A percentile compares a stretch with the other conserved stretches of the same genome.
These are phyloP conservation scores for Diorhabda elongata DNA, from an alignment of 1,140 invertebrate genomes.

Conservation along the genomic window DNA sequence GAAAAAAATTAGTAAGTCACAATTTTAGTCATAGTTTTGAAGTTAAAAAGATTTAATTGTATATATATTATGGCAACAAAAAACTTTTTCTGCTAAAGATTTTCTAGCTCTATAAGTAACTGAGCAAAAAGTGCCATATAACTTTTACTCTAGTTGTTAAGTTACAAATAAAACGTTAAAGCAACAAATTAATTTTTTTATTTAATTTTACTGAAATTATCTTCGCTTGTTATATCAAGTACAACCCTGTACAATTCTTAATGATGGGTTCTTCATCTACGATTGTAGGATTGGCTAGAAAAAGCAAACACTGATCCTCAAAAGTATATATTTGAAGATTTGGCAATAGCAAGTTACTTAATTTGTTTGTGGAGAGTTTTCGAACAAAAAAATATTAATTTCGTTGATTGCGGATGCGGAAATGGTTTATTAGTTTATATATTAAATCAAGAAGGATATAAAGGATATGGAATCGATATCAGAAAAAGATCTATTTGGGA, in stretches of 20 bases:
- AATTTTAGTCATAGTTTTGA: too few relatives aligned
- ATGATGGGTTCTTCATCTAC: neutral
- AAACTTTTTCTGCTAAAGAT: neutral
- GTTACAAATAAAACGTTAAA: neutral
- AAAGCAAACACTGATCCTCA: constrained; percentile 74
- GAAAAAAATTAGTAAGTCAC: too few relatives aligned
- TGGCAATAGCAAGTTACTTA: constrained; percentile 91
- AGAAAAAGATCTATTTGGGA: constrained; percentile 88
- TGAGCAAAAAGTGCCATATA: too few relatives aligned
- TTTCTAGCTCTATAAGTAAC: too few relatives aligned
- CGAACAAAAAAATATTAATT: constrained; percentile 58
- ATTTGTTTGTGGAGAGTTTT: constrained; percentile 70
- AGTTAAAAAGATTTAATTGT: too few relatives aligned
- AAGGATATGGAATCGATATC: constrained; percentile 88
- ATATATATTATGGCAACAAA: too few relatives aligned
- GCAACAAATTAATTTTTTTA: too few relatives aligned
- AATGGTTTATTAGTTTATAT: constrained; percentile 94
- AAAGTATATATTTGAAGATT: constrained; percentile 96
- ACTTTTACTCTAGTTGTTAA: neutral
- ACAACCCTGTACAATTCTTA: too few relatives aligned
- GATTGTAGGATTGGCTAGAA: constrained; percentile 74
- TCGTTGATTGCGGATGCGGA: constrained; percentile 94
- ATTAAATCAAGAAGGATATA: constrained; percentile 75
- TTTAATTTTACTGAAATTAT: too few relatives aligned
- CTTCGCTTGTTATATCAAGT: too few relatives aligned